Evolutionary conservation across 2,888 invertebrate genomes (phyloP).

Genomic region (Aspidapion aeneum): DNA sequence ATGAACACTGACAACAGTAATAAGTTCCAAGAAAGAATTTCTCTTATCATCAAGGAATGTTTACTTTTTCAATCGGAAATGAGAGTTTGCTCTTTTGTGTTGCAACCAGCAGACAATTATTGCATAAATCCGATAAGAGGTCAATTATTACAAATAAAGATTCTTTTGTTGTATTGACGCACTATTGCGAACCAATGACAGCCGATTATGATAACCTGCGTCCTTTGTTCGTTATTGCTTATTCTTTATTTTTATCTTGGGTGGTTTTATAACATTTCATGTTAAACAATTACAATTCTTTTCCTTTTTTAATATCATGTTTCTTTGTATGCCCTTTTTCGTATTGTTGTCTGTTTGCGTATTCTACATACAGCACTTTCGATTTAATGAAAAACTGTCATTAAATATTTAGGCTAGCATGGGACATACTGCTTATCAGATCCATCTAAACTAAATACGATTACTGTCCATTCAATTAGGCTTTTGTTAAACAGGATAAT

Average conservation of each 20-base stretch:
- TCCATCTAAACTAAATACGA: background rate
- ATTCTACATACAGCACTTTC: too few species aligned
- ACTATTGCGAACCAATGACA: background rate
- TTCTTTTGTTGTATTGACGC: background rate
- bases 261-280: too few species aligned
- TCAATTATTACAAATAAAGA: background rate
- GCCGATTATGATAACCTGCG: too few species aligned
- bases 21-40: background rate
- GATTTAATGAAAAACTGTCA: background rate
- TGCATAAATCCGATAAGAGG: background rate
- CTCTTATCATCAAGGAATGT: background rate
- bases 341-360: too few species aligned
- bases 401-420: background rate
- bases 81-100: background rate
- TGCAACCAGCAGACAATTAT: background rate
- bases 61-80: background rate
- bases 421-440: background rate
- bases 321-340: too few species aligned
- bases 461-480: background rate
- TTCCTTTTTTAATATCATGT: too few species aligned
- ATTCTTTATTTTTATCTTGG: too few species aligned
- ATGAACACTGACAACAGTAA: background rate
- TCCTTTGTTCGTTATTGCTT: too few species aligned
- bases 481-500: background rate
- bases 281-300: too few species aligned